These are phyloP conservation scores for Herminia tarsipennalis DNA, from an alignment of 2,888 invertebrate genomes.

Conservation along the genomic window DNA sequence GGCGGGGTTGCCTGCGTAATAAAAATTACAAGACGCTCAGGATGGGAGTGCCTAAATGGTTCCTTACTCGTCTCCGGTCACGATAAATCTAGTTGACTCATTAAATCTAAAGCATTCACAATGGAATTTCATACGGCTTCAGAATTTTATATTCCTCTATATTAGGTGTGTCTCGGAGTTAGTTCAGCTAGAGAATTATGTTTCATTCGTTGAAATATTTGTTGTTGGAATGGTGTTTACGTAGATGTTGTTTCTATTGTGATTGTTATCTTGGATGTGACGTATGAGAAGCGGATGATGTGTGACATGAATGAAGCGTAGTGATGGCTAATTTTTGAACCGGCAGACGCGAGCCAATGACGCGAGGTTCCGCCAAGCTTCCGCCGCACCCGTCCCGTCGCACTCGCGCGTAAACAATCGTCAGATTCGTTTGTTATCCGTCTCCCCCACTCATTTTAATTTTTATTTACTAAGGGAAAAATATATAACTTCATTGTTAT, in stretches of 20 bases:
- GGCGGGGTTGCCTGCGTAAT: constrained; percentile 76
- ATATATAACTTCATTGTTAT: constrained; percentile 15
- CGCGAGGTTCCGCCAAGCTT: constrained; percentile 80
- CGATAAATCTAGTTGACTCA: constrained; percentile 51
- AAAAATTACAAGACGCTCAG: constrained; percentile 78
- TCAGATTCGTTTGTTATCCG: constrained; percentile 66
- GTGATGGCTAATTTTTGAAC: constrained; percentile 67
- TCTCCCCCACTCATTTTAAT: constrained; percentile 42
- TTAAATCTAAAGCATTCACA: constrained; percentile 35
- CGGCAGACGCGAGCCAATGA: constrained; percentile 72
- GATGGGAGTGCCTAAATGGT: constrained; percentile 80
- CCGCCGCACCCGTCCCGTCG: constrained; percentile 70
- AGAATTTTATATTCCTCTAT: constrained; percentile 10
- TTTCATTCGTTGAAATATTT: not conserved
- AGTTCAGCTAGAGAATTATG: not conserved
- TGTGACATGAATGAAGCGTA: constrained; percentile 68
- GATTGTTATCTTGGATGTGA: constrained; percentile 57
- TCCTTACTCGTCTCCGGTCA: constrained; percentile 60
- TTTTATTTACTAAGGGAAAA: constrained; percentile 26
- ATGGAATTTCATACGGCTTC: constrained; percentile 20
- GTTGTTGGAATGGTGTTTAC: not conserved
- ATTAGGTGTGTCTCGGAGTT: constrained; percentile 1
- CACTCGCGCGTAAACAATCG: constrained; percentile 76
- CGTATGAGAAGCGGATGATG: constrained; percentile 52
- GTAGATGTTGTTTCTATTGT: constrained; percentile 16